Evolutionary conservation across 2,888 invertebrate genomes (phyloP).

Genomic region (Luffia ferchaultella): DNA sequence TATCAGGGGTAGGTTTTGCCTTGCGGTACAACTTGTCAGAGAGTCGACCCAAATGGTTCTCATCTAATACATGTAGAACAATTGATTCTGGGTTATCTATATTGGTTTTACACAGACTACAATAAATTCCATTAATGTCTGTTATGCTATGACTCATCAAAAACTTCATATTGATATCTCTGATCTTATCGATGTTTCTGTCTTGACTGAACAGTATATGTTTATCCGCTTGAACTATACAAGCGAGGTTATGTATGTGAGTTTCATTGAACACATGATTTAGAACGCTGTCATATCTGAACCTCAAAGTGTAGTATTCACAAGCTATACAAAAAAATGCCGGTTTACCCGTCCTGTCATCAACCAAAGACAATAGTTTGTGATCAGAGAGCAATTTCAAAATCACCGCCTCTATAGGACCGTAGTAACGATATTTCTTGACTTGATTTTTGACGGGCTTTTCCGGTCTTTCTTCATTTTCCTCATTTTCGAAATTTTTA

Average conservation of each 20-base stretch:
- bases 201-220: constrained; percentile 40
- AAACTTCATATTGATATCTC: constrained; percentile 45
- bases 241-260: constrained; percentile 47
- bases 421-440: constrained; percentile 54
- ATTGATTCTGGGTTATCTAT: constrained; percentile 35
- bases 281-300: constrained; percentile 53
- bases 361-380: constrained; percentile 43
- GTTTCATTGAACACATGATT: constrained; percentile 54
- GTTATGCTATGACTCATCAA: constrained; percentile 34
- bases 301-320: constrained; percentile 53
- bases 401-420: constrained; percentile 47
- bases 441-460: constrained; percentile 39
- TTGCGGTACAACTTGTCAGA: constrained; percentile 46
- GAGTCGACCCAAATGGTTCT: constrained; percentile 43
- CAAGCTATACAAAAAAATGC: constrained; percentile 58
- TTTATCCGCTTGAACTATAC: constrained; percentile 43
- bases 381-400: constrained; percentile 42
- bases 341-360: constrained; percentile 52
- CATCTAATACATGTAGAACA: constrained; percentile 46
- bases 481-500: constrained; percentile 50
- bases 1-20: constrained; percentile 39
- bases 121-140: constrained; percentile 27
- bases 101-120: constrained; percentile 34
- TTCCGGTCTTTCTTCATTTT: constrained; percentile 33
- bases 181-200: constrained; percentile 37